phyloP scores from a whole-genome alignment of 2,888 invertebrate genomes.

The Drepanosiphum platanoidis region DNA sequence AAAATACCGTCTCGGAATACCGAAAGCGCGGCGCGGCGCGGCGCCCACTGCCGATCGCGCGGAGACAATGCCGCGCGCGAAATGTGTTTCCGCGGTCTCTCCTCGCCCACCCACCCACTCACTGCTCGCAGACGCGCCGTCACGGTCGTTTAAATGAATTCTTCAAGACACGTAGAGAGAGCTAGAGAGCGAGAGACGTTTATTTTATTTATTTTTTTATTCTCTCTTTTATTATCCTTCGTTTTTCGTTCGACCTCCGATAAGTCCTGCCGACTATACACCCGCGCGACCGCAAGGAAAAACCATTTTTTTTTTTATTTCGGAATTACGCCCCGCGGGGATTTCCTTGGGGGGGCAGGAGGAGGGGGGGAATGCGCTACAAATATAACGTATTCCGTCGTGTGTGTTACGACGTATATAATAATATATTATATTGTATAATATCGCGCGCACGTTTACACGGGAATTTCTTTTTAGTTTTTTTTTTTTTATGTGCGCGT shows the following conservation, averaged over 20 bases:
- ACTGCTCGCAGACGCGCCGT: not conserved
- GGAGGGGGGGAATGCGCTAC: too few relatives aligned
- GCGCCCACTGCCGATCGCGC: conserved; percentile 52
- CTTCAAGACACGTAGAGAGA: conserved; percentile 60
- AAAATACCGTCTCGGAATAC: conserved; percentile 50
- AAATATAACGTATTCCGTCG: too few relatives aligned
- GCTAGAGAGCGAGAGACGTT: too few relatives aligned
- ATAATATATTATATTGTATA: too few relatives aligned
- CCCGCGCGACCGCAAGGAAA: too few relatives aligned
- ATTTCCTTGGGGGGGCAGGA: not conserved
- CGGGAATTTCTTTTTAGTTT: too few relatives aligned
- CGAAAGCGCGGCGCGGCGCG: conserved; percentile 32
- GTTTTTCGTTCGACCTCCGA: too few relatives aligned
- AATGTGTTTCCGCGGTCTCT: conserved; percentile 33
- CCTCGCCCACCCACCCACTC: not conserved
- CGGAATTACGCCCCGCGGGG: conserved; percentile 14
- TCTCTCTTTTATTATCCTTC: not conserved
- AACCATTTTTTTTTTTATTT: conserved; percentile 50
- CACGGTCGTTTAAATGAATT: conserved; percentile 60
- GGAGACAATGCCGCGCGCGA: conserved; percentile 52
- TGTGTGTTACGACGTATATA: too few relatives aligned
- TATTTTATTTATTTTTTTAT: conserved; percentile 25
- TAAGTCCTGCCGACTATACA: conserved; percentile 31
- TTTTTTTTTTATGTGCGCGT: too few relatives aligned
- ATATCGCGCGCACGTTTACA: too few relatives aligned